Evolutionary conservation across 2,797 vertebrate species (phyloP).

Genomic region (Antrozous pallidus): DNA sequence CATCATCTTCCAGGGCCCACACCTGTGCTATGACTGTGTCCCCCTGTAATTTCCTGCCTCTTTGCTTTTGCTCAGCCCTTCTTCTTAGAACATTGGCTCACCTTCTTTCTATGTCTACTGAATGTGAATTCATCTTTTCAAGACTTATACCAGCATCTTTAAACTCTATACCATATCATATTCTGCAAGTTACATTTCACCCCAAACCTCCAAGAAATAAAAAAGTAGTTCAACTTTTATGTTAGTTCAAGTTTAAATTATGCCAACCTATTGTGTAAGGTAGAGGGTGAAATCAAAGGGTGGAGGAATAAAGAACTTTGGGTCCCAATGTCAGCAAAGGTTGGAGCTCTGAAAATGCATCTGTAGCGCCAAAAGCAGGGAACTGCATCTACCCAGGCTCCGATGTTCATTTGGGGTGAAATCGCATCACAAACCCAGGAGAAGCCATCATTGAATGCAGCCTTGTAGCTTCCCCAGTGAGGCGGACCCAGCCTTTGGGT

Average conservation of each 20-base stretch:
- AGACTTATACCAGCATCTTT: background rate
- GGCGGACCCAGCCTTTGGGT: background rate
- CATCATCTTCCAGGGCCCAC: background rate
- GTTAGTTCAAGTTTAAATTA: background rate
- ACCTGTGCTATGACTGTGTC: background rate
- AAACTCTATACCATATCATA: background rate
- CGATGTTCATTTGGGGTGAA: background rate
- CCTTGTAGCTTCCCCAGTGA: background rate
- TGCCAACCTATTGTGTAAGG: background rate
- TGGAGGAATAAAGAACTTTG: background rate
- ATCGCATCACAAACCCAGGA: slow-evolving; percentile 11
- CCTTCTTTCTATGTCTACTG: background rate
- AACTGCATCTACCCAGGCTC: background rate
- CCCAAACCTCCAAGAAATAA: background rate
- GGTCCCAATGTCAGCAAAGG: background rate
- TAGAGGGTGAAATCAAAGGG: background rate
- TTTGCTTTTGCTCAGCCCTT: background rate
- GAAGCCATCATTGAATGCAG: slow-evolving; percentile 4
- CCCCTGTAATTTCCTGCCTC: background rate
- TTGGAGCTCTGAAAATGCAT: background rate
- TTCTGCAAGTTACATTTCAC: background rate
- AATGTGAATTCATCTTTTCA: background rate
- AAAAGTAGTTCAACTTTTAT: background rate
- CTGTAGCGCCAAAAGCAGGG: background rate
- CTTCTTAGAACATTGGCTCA: background rate